Conservation (phyloP, 2,888 invertebrate species). For the Tetheella fluctuosa region DNA sequence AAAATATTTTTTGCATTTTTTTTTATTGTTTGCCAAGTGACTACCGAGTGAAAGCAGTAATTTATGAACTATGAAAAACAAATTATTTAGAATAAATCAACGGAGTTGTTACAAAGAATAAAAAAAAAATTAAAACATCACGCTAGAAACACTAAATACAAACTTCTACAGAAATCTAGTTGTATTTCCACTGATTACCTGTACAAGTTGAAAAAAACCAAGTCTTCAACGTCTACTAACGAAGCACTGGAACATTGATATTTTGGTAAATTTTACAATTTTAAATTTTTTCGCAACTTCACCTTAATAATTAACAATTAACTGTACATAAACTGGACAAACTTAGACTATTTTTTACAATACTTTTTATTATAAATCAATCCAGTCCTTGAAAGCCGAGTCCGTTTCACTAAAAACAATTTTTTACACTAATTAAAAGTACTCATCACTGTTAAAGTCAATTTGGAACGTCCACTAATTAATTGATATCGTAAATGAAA, state of each 20-base stretch:
- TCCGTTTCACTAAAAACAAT: slow-evolving; percentile 59
- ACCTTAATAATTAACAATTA: slow-evolving; percentile 50
- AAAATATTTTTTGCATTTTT: too few species aligned
- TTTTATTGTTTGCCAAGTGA: too few species aligned
- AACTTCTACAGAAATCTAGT: not conserved
- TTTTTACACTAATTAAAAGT: slow-evolving; percentile 55
- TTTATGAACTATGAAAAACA: too few species aligned
- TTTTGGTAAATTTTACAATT: slow-evolving; percentile 18
- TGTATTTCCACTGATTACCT: slow-evolving; percentile 11
- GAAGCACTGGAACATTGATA: slow-evolving; percentile 8
- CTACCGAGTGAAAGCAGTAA: too few species aligned
- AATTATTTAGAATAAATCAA: too few species aligned
- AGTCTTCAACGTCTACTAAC: slow-evolving; percentile 12
- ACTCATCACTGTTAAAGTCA: slow-evolving; percentile 57
- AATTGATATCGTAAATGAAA: slow-evolving; percentile 41
- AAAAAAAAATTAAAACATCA: not conserved
- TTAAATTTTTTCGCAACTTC: slow-evolving; percentile 39
- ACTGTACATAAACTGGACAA: slow-evolving; percentile 45
- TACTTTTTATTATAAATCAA: slow-evolving; percentile 35
- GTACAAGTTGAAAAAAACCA: slow-evolving; percentile 7
- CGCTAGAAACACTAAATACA: not conserved
- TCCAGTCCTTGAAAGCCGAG: slow-evolving; percentile 52
- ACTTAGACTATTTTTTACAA: slow-evolving; percentile 49
- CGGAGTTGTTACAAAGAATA: not conserved
- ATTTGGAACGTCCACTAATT: slow-evolving; percentile 59